phyloP scores from a whole-genome alignment of 2,113 vertebrate species.

The Pimephales promelas region DNA sequence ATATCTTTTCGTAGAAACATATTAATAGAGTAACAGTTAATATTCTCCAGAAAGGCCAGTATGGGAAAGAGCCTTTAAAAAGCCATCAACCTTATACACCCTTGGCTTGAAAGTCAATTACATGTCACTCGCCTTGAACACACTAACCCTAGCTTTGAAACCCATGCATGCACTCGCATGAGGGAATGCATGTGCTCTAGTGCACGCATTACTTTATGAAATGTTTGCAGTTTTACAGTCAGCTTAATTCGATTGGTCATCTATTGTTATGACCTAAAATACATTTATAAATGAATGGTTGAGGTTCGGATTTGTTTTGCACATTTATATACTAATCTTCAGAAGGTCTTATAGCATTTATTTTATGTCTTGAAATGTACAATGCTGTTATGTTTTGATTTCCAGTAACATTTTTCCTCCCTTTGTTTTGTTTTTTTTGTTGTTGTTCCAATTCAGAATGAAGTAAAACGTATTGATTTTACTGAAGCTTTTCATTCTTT shows the following conservation, averaged over 20 bases:
- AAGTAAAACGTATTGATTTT: constrained; percentile 86
- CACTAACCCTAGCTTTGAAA: background rate
- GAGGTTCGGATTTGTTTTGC: background rate
- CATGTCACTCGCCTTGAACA: background rate
- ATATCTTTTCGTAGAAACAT: background rate
- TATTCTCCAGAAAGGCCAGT: background rate
- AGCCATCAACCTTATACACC: background rate
- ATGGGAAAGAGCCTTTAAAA: background rate
- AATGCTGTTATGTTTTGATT: constrained; percentile 69
- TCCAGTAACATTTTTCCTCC: constrained; percentile 65
- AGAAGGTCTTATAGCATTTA: background rate
- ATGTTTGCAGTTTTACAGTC: background rate
- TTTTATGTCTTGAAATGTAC: background rate
- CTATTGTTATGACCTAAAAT: background rate
- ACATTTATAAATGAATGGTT: background rate
- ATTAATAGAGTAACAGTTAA: background rate
- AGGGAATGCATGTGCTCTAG: constrained; percentile 35
- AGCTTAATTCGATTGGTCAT: background rate
- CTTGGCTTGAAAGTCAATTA: background rate
- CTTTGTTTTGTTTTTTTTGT: constrained; percentile 58
- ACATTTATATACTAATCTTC: constrained; percentile 14
- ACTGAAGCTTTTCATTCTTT: constrained; percentile 86
- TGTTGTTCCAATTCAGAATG: constrained; percentile 80
- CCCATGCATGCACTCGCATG: constrained; percentile 31
- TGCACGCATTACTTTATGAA: constrained; percentile 41